Evolutionary conservation across 2,797 vertebrate species (phyloP).

Genomic region (Fundulus diaphanus): DNA sequence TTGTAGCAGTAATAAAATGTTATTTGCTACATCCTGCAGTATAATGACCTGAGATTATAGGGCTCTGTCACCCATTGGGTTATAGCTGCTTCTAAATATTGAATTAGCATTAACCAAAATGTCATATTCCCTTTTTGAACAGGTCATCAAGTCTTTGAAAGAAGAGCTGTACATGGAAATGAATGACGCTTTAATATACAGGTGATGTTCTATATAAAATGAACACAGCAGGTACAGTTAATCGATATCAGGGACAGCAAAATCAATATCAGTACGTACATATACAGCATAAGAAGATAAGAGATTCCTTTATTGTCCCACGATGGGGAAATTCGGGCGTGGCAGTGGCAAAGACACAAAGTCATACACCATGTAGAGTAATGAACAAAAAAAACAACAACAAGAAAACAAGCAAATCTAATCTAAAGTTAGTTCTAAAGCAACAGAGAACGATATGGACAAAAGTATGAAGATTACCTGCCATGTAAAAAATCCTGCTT

Average conservation of each 20-base stretch:
- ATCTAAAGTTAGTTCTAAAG: too few species aligned
- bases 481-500: constrained; percentile 6
- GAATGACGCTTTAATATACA: neutral
- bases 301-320: too few species aligned
- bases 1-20: too few species aligned
- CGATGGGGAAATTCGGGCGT: too few species aligned
- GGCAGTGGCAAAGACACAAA: too few species aligned
- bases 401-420: too few species aligned
- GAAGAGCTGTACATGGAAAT: neutral
- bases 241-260: neutral
- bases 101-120: neutral
- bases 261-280: too few species aligned
- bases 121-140: neutral
- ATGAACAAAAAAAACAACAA: too few species aligned
- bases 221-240: neutral
- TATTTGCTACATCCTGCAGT: neutral
- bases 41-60: neutral
- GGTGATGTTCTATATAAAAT: too few species aligned
- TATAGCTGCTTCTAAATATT: neutral
- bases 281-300: too few species aligned
- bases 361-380: too few species aligned
- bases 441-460: constrained; percentile 5
- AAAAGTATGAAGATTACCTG: constrained; percentile 11
- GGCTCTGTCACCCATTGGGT: neutral
- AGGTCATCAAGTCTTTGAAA: neutral